Evolutionary conservation across 2,113 vertebrate species (phyloP).

Genomic region (Greenwoodochromis staneri): DNA sequence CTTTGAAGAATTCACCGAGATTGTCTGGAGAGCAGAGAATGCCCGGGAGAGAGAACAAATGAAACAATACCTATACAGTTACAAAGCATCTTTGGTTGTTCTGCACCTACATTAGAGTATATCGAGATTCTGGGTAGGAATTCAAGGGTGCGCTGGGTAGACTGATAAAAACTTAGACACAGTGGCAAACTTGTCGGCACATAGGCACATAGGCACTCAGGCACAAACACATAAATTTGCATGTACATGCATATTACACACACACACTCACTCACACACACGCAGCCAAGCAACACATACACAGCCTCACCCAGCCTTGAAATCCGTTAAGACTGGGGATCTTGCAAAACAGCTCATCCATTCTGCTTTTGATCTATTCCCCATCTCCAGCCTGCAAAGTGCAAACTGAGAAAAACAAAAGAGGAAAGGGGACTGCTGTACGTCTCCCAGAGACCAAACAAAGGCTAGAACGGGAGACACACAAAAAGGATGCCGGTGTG

Average conservation of each 20-base stretch:
- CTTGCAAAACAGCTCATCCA: conserved; percentile 70
- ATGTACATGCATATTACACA: conserved; percentile 26
- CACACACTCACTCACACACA: background rate
- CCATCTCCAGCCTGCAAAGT: conserved; percentile 67
- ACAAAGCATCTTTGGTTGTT: background rate
- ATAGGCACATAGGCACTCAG: conserved; percentile 26
- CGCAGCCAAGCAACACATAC: conserved; percentile 32
- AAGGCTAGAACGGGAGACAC: conserved; percentile 23
- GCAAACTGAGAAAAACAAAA: conserved; percentile 68
- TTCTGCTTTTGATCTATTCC: conserved; percentile 72
- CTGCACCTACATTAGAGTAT: background rate
- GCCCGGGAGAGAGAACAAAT: background rate
- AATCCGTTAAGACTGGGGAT: conserved; percentile 69
- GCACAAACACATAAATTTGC: conserved; percentile 52
- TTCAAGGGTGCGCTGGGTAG: background rate
- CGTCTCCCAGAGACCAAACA: conserved; percentile 64
- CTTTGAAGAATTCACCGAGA: background rate
- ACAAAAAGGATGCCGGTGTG: conserved; percentile 22
- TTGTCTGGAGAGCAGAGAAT: background rate
- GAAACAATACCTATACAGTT: background rate
- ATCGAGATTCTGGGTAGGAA: background rate
- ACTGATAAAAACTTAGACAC: conserved; percentile 35
- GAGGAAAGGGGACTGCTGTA: conserved; percentile 58
- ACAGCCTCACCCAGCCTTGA: conserved; percentile 58
- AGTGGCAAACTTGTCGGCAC: conserved; percentile 28